Base-by-base conservation (phyloP, 2,113 vertebrate genomes). In the Macrotus californicus region DNA sequence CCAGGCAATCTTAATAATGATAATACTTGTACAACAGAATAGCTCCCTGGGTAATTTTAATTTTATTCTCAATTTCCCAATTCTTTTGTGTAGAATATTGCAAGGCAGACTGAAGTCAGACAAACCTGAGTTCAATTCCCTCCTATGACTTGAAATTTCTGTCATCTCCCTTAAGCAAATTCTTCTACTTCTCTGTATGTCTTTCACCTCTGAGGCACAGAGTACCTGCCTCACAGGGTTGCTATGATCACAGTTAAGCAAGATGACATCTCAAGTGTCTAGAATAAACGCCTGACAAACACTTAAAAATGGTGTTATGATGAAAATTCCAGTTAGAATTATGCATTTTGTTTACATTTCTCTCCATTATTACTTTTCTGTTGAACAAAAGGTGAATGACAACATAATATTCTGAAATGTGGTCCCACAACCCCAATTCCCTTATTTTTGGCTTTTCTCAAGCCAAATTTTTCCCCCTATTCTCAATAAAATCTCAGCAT, bases 281-380 rank as follows among this genome's bases (percentile, higher is more conserved):
- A 77, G 22, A 89, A 56, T 26, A 56, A 29, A 19, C 54, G 10
- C 19, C 26, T 41, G 36, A 22, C 67, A 87, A 94, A 26, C 13
- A 7, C 52, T 64, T 43, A 94, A 84, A 87, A 77, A 48, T n/a
- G 59, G 59, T 61, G 13, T 14, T 59, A 41, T 41, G 12, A 70
- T 52, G 34, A 54, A 72, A 64, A 89, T 46, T 52, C 31, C 22
- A 64, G 6, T 83, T n/a, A 46, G 11, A 56, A 41, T 95, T 83
- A 82, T 92, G 67, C 66, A 59, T 59, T 95, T 94, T 52, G 43
- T 95, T 91, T 61, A 54, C 46, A 36, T 82, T 96, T 50, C 29
- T 41, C 31, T 41, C 24, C 22, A 80, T 80, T 26, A 46, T 73
- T 70, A 88, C 82, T 72, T 84, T 77, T 41, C 69, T 88, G 24